Conservation (phyloP, 1,140 invertebrate genomes). For the Atta cephalotes region DNA sequence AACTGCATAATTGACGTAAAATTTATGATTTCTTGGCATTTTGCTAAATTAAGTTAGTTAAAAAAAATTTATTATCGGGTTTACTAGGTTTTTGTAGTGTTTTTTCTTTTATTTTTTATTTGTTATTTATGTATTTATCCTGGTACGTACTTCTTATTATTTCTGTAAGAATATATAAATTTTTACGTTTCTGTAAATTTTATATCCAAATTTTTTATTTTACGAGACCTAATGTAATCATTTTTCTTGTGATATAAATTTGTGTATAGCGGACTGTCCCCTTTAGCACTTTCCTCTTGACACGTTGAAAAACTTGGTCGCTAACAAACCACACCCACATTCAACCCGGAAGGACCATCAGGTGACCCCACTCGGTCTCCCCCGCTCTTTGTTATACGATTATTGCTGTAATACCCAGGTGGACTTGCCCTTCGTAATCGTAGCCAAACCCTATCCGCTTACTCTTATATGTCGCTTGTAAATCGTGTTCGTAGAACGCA, state of each 20-base stretch:
- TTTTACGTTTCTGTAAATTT: background rate
- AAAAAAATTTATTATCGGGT: background rate
- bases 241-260: slow-evolving; percentile 15
- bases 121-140: background rate
- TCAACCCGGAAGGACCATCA: slow-evolving; percentile 82
- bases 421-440: slow-evolving; percentile 71
- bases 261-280: background rate
- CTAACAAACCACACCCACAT: slow-evolving; percentile 77
- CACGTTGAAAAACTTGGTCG: slow-evolving; percentile 57
- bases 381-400: slow-evolving; percentile 84
- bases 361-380: slow-evolving; percentile 75
- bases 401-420: slow-evolving; percentile 82
- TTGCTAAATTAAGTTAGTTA: background rate
- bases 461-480: slow-evolving; percentile 46
- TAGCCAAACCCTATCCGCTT: slow-evolving; percentile 34
- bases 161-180: background rate
- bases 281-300: background rate
- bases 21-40: background rate
- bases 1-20: background rate
- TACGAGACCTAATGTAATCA: background rate
- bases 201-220: background rate
- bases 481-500: slow-evolving; percentile 52
- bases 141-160: background rate
- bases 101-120: background rate
- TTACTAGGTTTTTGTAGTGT: background rate